phyloP scores from a whole-genome alignment of 1,140 invertebrate species.

The Drusus annulatus region DNA sequence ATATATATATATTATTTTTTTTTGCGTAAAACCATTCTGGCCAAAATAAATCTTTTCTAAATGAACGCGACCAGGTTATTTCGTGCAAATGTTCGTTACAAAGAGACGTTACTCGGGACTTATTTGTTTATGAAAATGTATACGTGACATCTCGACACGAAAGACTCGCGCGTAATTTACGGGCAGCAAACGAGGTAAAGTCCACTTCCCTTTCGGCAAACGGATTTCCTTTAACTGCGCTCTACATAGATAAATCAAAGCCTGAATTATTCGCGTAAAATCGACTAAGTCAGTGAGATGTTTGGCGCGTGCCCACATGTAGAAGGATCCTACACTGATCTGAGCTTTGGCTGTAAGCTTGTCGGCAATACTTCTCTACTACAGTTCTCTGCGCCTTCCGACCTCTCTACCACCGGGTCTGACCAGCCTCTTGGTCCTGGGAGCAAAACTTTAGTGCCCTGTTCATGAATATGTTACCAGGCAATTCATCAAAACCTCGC shows the following conservation, averaged over 20 bases:
- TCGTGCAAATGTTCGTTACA: neutral
- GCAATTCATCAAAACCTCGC: slow-evolving; percentile 39
- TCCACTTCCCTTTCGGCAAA: slow-evolving; percentile 28
- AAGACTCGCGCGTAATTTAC: slow-evolving; percentile 33
- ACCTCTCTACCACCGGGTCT: no score
- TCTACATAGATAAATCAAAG: slow-evolving; percentile 52
- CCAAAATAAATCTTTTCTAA: no score
- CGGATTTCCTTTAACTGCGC: slow-evolving; percentile 40
- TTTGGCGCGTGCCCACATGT: slow-evolving; percentile 37
- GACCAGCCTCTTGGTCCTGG: neutral
- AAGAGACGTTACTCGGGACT: slow-evolving; percentile 24
- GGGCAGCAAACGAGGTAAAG: neutral
- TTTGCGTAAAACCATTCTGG: no score
- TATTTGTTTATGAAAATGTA: slow-evolving; percentile 36
- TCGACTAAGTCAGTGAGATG: slow-evolving; percentile 25
- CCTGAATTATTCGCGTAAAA: slow-evolving; percentile 49
- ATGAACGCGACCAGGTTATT: neutral
- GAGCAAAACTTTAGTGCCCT: slow-evolving; percentile 35
- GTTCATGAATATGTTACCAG: slow-evolving; percentile 46
- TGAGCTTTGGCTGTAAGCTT: slow-evolving; percentile 4
- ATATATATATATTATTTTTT: no score
- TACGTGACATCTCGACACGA: slow-evolving; percentile 32
- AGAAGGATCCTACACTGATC: neutral
- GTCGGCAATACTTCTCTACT: neutral
- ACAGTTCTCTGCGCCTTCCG: no score